Evolutionary conservation across 1,140 invertebrate species (phyloP).

Genomic region (Pachypsylla venusta): DNA sequence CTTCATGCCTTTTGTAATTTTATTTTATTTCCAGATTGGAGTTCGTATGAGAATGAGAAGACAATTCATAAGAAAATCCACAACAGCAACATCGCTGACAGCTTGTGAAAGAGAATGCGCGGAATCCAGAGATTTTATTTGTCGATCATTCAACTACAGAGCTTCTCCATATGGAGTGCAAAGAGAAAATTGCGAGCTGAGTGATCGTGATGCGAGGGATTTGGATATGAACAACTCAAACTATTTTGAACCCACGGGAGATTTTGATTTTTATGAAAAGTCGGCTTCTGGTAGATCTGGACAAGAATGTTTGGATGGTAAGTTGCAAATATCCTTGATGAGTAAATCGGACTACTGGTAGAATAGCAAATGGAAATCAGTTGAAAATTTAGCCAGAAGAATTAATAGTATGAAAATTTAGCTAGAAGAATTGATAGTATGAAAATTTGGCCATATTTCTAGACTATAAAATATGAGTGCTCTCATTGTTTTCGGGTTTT

Average conservation of each 20-base stretch:
- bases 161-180: conserved; percentile 44
- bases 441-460: too few relatives aligned
- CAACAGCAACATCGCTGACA: conserved; percentile 50
- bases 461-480: too few relatives aligned
- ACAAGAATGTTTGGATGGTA: conserved; percentile 66
- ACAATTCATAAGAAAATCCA: conserved; percentile 57
- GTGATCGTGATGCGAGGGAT: conserved; percentile 66
- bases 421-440: too few relatives aligned
- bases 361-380: too few relatives aligned
- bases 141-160: conserved; percentile 69
- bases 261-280: conserved; percentile 76
- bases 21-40: conserved; percentile 36
- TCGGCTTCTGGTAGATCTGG: conserved; percentile 48
- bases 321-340: conserved; percentile 17
- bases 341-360: too few relatives aligned
- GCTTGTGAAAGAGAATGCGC: conserved; percentile 70
- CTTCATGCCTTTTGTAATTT: background rate
- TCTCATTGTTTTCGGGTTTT: too few relatives aligned
- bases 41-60: conserved; percentile 55
- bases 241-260: conserved; percentile 64
- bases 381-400: too few relatives aligned
- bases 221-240: conserved; percentile 68
- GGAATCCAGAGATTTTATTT: conserved; percentile 69
- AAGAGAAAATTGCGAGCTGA: conserved; percentile 75
- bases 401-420: too few relatives aligned